Evolutionary conservation across 2,888 invertebrate genomes (phyloP), one percentile per base, ranked within the genome.

Genomic region (Halocaridina rubra): DNA sequence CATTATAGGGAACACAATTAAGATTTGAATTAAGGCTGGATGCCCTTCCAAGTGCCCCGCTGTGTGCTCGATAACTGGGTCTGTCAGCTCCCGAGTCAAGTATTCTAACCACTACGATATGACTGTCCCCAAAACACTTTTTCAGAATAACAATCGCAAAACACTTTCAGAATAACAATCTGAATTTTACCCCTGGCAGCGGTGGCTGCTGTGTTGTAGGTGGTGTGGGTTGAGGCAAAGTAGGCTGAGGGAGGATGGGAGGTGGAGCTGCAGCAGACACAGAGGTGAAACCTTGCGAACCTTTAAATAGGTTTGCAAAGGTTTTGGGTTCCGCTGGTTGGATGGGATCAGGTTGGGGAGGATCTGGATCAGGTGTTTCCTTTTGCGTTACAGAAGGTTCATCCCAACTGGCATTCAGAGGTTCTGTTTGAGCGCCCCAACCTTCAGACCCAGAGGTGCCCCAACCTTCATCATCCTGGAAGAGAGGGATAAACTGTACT

Each of bases 261-360:
- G 89, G 86, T 30, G 89, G 89, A 59, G 89, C 79, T 80, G 90
- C 89, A 85, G 90, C 89, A 59, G 89, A 90, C 81, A 89, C 90
- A 79, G 89, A 88, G 86, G 82, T 32, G 19, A 59, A 74, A 27
- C 81, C 78, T 61, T 78, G 74, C 30, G 81, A 92, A 19, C 94
- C 93, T 92, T 96, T 96, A 89, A 97, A 93, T 89, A 96, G 93
- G 91, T 95, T 96, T 22, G 97, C 96, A 91, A 96, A 97, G 13
- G 97, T 96, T 92, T 96, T 96, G 22, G 96, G 96, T 91, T 95
- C 95, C 90, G 92, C 93, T 59, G 94, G 72, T 84, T 74, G 80
- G 80, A 82, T 90, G 59, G 89, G 91, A 89, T 90, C 92, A 89
- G 91, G 91, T 88, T 88, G 90, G 85, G 90, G 91, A 84, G 90